Evolutionary conservation across 2,888 invertebrate species (phyloP), one percentile per base, ranked within the genome.

Genomic region (Ophion costatus): DNA sequence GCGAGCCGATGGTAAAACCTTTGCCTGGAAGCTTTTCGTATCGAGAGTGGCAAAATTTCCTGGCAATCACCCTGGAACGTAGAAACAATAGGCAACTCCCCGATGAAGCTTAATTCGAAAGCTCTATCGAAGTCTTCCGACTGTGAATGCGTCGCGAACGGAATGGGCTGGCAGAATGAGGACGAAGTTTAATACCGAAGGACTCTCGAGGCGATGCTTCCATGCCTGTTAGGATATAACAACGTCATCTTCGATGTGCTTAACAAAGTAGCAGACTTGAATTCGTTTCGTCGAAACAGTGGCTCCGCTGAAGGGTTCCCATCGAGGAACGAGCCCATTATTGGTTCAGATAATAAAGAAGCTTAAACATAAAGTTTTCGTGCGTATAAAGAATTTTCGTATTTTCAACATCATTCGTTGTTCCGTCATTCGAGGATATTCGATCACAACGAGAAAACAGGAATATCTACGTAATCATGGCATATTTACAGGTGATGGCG

Each of bases 401-500:
- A 57, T 76, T 67, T 77, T 59, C n/a, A 69, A 42, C 24, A 59
- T 61, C 69, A 59, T 69, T 67, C 77, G 77, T 77, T 77, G 69
- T 77, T 59, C 45, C 51, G 51, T 51, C 51, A 51, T 51, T 17
- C 51, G 51, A 51, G 51, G 57, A 56, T 51, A 17, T 22, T 33
- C 56, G 66, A 33, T 33, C 22, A 66, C 33, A 63, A 14, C 24
- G 51, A 17, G 51, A 56, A n/a, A 33, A 33, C 57, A 57, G 45
- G 61, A 87, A 45, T 82, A 87, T 86, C 88, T 89, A 90, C 89
- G 87, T 83, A 57, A 87, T 89, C 89, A 85, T 81, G 88, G 87
- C 85, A 86, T 91, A 90, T 91, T 82, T 91, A 91, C 91, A 91
- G 89, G 89, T 89, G 38, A 73, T 86, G 89, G 86, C 79, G 80